Base-by-base conservation (phyloP, 2,888 invertebrate species). In the Ligdia adustata region DNA sequence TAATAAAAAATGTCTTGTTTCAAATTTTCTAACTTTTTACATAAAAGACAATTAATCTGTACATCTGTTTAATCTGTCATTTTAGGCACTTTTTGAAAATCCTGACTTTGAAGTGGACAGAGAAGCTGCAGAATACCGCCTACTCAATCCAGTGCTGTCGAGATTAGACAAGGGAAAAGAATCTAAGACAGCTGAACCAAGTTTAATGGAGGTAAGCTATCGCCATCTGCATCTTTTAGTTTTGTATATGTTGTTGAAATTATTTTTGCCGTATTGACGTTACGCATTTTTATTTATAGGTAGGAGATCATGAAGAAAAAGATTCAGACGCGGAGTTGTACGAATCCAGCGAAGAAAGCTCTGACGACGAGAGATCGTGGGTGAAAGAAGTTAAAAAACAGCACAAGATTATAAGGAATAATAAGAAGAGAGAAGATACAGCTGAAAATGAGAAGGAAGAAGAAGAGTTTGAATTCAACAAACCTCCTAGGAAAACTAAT, bases 51-150 rank as follows among this genome's bases (percentile, higher is more conserved):
- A n/a, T n/a, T n/a, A n/a, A n/a, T n/a, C n/a, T n/a, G n/a, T n/a
- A n/a, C n/a, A n/a, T 16, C 2, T 11, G 16, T 6, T 33, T 20
- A 9, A 3, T 3, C 27, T 38, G n/a, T n/a, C n/a, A 4, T 76
- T 70, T 47, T 60, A 91, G 84, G 94, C 93, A 1, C 84, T 99
- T 75, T 99, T 99, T 81, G 94, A 93, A 64, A 96, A 99, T 88
- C 94, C 97, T 6, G 97, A 98, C 72, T 99, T 96, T 80, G 94
- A 98, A 82, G 95, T 99, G 43, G 96, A 98, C 75, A 95, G 93
- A 65, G 93, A 93, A 70, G 94, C 96, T 34, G 96, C 97, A 66
- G 98, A 98, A 74, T 99, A 93, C 78, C 92, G 94, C 62, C 90
- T 98, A 50, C 86, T 98, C 11, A 97, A 98, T 79, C 98, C 98